Conservation (phyloP, 2,797 vertebrate species). For the Intellagama lesueurii region DNA sequence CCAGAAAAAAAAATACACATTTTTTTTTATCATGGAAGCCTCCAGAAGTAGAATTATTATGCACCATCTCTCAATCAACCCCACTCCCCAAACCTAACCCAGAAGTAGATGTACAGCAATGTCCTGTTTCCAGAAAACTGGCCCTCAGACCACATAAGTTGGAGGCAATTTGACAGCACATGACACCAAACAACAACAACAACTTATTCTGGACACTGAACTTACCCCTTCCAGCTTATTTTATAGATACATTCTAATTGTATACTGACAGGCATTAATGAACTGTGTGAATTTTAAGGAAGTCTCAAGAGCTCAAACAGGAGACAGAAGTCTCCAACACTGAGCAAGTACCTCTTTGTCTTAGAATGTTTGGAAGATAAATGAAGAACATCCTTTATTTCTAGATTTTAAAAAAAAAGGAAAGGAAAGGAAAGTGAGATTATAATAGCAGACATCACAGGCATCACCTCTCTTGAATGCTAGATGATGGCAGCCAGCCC, state of each 20-base stretch:
- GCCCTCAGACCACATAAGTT: no score
- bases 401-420: no score
- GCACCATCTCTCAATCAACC: no score
- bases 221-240: not conserved
- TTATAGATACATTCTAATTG: not conserved
- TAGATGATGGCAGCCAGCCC: not conserved
- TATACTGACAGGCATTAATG: not conserved
- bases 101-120: no score
- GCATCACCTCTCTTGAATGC: not conserved
- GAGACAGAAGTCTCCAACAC: not conserved
- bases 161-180: no score
- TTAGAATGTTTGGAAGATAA: not conserved
- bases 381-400: no score
- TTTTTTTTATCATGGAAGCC: no score
- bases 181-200: not conserved
- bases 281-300: not conserved
- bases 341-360: not conserved
- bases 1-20: no score
- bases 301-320: not conserved
- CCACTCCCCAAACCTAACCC: no score
- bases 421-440: not conserved
- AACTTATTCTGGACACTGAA: not conserved
- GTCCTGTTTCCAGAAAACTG: no score
- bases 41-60: no score
- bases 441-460: not conserved